These are phyloP conservation scores for roundworm (Caenorhabditis elegans) DNA, from an alignment of 1,140 invertebrate genomes.

Conservation along the genomic window DNA sequence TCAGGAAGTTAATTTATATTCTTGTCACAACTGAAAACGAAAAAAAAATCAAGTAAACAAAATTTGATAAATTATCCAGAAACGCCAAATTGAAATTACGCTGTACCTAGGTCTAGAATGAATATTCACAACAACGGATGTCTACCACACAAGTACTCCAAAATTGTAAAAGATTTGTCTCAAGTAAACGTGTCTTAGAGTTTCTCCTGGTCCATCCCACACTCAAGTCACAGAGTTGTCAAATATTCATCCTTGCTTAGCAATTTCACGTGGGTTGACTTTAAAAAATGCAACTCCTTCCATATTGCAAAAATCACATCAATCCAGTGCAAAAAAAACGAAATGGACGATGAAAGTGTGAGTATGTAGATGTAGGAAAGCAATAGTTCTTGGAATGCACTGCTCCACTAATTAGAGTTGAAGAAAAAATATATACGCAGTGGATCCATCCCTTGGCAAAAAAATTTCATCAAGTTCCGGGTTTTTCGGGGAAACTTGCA, in stretches of 20 bases:
- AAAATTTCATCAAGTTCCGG: background rate
- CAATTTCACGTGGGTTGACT: constrained; percentile 17
- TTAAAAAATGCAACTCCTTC: background rate
- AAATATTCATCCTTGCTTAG: constrained; percentile 21
- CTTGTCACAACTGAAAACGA: no score
- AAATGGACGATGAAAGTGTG: background rate
- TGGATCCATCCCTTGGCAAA: background rate
- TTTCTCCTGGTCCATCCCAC: background rate
- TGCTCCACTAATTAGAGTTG: constrained; percentile 6
- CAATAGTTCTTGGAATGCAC: background rate
- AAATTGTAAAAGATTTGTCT: no score
- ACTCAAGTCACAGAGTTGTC: background rate
- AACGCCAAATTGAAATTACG: no score
- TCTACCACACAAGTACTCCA: no score
- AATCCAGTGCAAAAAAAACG: background rate
- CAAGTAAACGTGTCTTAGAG: background rate
- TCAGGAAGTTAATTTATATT: no score
- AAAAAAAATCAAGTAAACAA: no score
- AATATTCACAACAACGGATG: no score
- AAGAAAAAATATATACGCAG: background rate
- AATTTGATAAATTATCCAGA: no score
- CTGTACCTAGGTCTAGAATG: no score
- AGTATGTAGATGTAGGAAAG: background rate
- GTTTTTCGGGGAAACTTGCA: background rate
- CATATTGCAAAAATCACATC: background rate